Percentiles rank a stretch among this genome's conserved stretches.
Conservation (phyloP, 2,888 invertebrate genomes). For the Drosophila recens region DNA sequence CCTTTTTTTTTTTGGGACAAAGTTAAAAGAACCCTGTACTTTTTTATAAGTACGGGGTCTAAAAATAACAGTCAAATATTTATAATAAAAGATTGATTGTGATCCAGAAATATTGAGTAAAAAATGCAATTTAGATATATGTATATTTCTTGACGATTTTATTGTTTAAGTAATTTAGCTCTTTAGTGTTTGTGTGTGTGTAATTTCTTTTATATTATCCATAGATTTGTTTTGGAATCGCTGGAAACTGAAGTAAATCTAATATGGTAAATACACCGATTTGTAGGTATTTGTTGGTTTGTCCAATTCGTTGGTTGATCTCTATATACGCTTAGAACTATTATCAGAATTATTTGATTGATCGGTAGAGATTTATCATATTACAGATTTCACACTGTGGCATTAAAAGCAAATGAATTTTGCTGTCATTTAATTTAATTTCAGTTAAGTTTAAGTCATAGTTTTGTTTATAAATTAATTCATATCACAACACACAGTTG, state of each 20-base stretch:
- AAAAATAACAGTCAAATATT: not conserved
- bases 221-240: slow-evolving; percentile 38
- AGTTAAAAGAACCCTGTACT: too few species aligned
- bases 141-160: slow-evolving; percentile 45
- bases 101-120: not conserved
- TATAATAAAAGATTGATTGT: not conserved
- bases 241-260: slow-evolving; percentile 39
- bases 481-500: slow-evolving; percentile 81
- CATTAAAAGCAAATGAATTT: slow-evolving; percentile 48
- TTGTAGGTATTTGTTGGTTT: slow-evolving; percentile 16
- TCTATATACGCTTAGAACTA: slow-evolving; percentile 25
- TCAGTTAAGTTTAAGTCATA: slow-evolving; percentile 21
- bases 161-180: slow-evolving; percentile 58
- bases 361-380: slow-evolving; percentile 33
- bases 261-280: slow-evolving; percentile 31
- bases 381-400: slow-evolving; percentile 18
- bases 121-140: slow-evolving; percentile 18
- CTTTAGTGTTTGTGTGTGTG: slow-evolving; percentile 31
- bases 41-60: too few species aligned
- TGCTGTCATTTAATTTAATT: slow-evolving; percentile 28
- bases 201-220: slow-evolving; percentile 7
- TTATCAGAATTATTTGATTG: slow-evolving; percentile 10
- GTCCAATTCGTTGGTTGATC: slow-evolving; percentile 57
- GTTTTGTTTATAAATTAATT: slow-evolving; percentile 71
- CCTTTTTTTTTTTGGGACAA: too few species aligned